Base-by-base conservation (phyloP, 2,888 invertebrate species). In the Omphaloscelis lunosa region DNA sequence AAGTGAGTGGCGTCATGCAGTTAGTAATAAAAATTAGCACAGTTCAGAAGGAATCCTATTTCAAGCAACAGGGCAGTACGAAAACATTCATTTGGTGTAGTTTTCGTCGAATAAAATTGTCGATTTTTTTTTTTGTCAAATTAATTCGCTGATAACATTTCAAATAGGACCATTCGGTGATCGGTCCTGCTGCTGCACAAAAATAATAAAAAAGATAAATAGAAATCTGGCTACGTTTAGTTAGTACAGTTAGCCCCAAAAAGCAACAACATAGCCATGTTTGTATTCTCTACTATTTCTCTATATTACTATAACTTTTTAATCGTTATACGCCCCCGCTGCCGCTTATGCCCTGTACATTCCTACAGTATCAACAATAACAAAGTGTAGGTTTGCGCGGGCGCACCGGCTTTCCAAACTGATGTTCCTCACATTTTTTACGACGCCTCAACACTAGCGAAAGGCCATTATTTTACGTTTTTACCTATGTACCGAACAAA, bases 351-450 rank as follows among this genome's bases (percentile, higher is more conserved):
- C 34, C 72, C 85, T 87, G 72, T 29, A 45, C 48, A 20, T 39
- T 65, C 53, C 53, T 72, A 79, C 23, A 75, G 34, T 79, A 75
- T 72, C 69, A 81, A 79, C 77, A 83, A 85, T 51, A 78, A 80
- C 61, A 77, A 73, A 83, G 70, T 61, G 63, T 72, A 75, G 78
- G 72, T 82, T 66, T 82, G 87, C 86, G 88, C 87, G 77, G 80
- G 86, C 90, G 88, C 85, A 77, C 75, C 77, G 82, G 88, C 91
- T 91, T 90, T 92, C 90, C 87, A 91, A 90, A 87, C 83, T 78
- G 87, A 85, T 89, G 79, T 87, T 89, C 87, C 88, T 88, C 80
- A 74, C 68, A 81, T 62, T 84, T 88, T 89, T 90, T 91, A 78
- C 51, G 51, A 56, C 70, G 66, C 86, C 84, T 79, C 69, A 75